Evolutionary conservation across 2,888 invertebrate species (phyloP).

Genomic region (Pollenia angustigena): DNA sequence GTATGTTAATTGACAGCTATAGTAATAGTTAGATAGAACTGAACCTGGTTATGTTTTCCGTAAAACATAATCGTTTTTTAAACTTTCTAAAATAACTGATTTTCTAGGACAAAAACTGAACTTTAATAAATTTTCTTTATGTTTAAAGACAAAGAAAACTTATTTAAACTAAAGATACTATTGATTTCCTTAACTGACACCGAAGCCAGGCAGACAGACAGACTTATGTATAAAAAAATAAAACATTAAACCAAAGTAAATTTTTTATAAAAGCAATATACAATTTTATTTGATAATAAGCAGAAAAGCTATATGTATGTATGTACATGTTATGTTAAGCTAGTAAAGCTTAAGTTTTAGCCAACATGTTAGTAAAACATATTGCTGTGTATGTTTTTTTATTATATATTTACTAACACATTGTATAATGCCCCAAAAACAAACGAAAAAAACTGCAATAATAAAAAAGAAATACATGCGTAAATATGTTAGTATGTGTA

Average conservation of each 20-base stretch:
- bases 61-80: too few relatives aligned
- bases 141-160: neutral
- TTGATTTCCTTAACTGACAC: conserved; percentile 49
- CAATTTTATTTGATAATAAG: conserved; percentile 49
- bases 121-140: neutral
- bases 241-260: conserved; percentile 3
- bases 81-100: neutral
- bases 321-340: conserved; percentile 51
- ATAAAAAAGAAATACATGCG: neutral
- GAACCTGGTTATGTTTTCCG: too few relatives aligned
- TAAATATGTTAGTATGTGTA: too few relatives aligned
- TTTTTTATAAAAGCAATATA: conserved; percentile 28
- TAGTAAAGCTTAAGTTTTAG: conserved; percentile 60
- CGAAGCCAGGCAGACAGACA: conserved; percentile 31
- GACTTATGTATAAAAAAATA: neutral
- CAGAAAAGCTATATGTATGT: neutral
- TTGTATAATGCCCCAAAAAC: neutral
- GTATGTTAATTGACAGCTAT: too few relatives aligned
- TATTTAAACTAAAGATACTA: conserved; percentile 1
- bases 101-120: neutral
- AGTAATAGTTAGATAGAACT: too few relatives aligned
- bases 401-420: neutral
- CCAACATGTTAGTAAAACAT: conserved; percentile 63
- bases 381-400: conserved; percentile 36
- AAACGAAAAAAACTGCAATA: conserved; percentile 17